phyloP scores from a whole-genome alignment of 2,797 vertebrate genomes.

The Apogon talboti region DNA sequence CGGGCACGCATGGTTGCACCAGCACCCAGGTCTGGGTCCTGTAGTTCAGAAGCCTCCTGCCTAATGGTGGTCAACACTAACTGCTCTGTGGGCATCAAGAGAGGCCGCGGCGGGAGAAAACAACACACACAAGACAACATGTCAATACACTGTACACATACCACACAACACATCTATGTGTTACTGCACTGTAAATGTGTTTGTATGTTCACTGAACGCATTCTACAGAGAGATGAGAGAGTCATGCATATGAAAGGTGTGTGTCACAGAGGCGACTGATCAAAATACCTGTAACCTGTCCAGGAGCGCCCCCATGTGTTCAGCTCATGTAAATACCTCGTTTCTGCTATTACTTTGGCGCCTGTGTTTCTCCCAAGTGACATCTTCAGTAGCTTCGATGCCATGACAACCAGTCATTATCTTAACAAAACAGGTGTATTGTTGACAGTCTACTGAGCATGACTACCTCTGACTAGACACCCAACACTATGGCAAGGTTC shows the following conservation, averaged over 20 bases:
- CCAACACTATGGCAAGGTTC: background rate
- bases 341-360: conserved; percentile 31
- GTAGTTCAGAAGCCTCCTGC: conserved; percentile 81
- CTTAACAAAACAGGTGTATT: conserved; percentile 61
- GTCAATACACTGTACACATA: conserved; percentile 67
- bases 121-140: conserved; percentile 80
- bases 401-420: conserved; percentile 70
- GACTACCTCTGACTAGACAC: conserved; percentile 32
- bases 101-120: conserved; percentile 74
- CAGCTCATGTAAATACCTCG: conserved; percentile 27
- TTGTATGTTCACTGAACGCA: conserved; percentile 25
- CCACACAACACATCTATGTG: conserved; percentile 47
- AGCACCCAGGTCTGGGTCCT: conserved; percentile 78
- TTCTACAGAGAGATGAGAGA: conserved; percentile 20
- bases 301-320: conserved; percentile 64
- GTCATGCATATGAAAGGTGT: conserved; percentile 32
- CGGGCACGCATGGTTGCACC: conserved; percentile 79
- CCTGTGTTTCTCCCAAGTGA: conserved; percentile 53
- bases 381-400: conserved; percentile 51
- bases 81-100: conserved; percentile 82
- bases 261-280: background rate
- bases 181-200: conserved; percentile 39
- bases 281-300: conserved; percentile 35
- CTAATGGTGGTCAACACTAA: conserved; percentile 90
- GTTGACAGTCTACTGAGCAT: conserved; percentile 46